Evolutionary conservation across 1,140 invertebrate species (phyloP).

Genomic region (Pogonomyrmex barbatus): DNA sequence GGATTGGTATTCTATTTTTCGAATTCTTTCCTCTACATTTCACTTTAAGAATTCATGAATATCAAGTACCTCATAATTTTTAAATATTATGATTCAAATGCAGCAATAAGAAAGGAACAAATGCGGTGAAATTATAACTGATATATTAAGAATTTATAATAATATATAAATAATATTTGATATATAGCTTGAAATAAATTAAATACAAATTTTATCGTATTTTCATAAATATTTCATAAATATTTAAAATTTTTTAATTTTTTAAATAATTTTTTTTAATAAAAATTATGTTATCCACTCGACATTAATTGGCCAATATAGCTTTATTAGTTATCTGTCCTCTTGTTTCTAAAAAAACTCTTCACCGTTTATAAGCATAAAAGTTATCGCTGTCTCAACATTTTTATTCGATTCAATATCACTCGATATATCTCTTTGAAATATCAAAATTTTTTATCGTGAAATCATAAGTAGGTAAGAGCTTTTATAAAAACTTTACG

Average conservation of each 20-base stretch:
- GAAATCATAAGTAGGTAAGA: neutral
- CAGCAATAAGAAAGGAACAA: neutral
- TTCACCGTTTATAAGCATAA: conserved; percentile 6
- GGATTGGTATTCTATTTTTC: neutral
- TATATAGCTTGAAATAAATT: neutral
- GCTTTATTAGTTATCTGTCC: conserved; percentile 5
- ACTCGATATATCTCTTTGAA: conserved; percentile 21
- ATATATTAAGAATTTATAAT: conserved; percentile 27
- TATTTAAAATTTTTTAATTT: neutral
- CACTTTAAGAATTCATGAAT: conserved; percentile 34
- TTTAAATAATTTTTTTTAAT: neutral
- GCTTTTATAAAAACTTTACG: neutral
- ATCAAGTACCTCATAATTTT: conserved; percentile 10
- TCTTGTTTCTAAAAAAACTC: neutral
- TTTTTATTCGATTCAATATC: conserved; percentile 16
- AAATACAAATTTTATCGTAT: neutral
- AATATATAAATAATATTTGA: conserved; percentile 14
- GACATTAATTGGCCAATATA: conserved; percentile 7
- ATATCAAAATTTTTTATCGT: neutral
- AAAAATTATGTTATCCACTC: conserved; percentile 11
- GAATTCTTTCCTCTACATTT: conserved; percentile 23
- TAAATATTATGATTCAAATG: conserved; percentile 2
- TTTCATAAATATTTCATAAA: neutral
- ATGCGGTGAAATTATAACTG: neutral
- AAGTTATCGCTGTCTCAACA: conserved; percentile 3